Conservation (phyloP, 2,113 vertebrate genomes). For the Struthio camelus region DNA sequence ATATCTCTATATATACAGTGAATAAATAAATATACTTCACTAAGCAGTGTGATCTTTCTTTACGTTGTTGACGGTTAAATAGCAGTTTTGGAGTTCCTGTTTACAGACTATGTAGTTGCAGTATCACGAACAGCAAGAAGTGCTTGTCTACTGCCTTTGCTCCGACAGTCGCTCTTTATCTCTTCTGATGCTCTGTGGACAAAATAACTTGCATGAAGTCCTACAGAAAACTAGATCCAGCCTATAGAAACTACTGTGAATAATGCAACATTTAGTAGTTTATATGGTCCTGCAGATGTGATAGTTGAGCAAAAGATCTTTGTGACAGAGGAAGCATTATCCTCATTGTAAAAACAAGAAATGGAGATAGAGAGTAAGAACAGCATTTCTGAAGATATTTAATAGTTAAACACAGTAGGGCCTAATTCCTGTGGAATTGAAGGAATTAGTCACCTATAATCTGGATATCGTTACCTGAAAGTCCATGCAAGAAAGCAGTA, state of each 20-base stretch:
- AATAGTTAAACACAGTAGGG: neutral
- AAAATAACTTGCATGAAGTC: neutral
- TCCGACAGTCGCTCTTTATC: neutral
- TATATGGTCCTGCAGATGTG: neutral
- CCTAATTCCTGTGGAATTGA: neutral
- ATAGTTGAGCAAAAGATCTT: neutral
- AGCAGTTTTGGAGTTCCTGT: neutral
- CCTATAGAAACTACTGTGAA: neutral
- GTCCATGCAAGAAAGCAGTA: neutral
- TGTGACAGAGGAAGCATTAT: rapidly evolving
- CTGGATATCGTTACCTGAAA: neutral
- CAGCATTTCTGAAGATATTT: neutral
- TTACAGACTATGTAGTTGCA: neutral
- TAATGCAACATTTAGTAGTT: neutral
- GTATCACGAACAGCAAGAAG: neutral
- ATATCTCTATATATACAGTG: neutral
- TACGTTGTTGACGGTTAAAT: neutral
- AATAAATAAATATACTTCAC: neutral
- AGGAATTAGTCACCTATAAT: neutral
- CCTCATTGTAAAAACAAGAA: neutral
- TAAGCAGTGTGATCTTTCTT: neutral
- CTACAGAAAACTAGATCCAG: neutral
- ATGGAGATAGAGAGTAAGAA: neutral
- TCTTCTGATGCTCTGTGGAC: neutral
- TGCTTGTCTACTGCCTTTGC: neutral